Conservation (phyloP, 2,888 invertebrate genomes). For the Drosophila bunnanda region DNA sequence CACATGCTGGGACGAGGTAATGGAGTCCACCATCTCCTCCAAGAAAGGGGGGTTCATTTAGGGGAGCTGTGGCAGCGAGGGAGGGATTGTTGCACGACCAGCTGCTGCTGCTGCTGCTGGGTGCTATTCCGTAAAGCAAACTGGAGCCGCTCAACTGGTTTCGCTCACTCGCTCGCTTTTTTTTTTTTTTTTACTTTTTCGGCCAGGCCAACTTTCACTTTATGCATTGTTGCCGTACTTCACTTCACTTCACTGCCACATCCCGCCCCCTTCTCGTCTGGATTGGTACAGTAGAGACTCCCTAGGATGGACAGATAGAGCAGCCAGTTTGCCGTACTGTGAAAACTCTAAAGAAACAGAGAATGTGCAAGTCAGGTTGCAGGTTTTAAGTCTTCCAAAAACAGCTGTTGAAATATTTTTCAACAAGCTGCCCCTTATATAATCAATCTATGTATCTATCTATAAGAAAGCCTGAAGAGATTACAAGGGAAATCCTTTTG, state of each 20-base stretch:
- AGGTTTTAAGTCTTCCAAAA: background rate
- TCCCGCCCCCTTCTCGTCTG: background rate
- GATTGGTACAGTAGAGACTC: background rate
- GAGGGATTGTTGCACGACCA: constrained; percentile 62
- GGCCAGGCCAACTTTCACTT: constrained; percentile 74
- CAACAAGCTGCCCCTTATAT: background rate
- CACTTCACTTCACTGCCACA: constrained; percentile 30
- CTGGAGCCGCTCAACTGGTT: constrained; percentile 66
- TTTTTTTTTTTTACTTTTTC: constrained; percentile 34
- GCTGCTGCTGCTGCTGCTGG: constrained; percentile 48
- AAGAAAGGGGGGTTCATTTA: background rate
- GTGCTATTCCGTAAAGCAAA: constrained; percentile 37
- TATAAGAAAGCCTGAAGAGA: too few species aligned
- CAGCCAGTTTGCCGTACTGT: background rate
- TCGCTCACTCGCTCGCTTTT: constrained; percentile 30
- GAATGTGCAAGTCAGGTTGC: background rate
- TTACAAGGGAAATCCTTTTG: too few species aligned
- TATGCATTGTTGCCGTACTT: constrained; percentile 71
- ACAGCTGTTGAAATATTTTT: background rate
- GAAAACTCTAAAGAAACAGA: background rate
- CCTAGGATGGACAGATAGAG: background rate
- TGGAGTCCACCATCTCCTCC: constrained; percentile 19
- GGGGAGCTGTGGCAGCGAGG: background rate
- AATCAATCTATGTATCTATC: too few species aligned
- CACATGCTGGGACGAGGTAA: constrained; percentile 88